Evolutionary conservation across 2,888 invertebrate species (phyloP), one percentile per base, ranked within the genome.

Genomic region (Panzeria rudis): DNA sequence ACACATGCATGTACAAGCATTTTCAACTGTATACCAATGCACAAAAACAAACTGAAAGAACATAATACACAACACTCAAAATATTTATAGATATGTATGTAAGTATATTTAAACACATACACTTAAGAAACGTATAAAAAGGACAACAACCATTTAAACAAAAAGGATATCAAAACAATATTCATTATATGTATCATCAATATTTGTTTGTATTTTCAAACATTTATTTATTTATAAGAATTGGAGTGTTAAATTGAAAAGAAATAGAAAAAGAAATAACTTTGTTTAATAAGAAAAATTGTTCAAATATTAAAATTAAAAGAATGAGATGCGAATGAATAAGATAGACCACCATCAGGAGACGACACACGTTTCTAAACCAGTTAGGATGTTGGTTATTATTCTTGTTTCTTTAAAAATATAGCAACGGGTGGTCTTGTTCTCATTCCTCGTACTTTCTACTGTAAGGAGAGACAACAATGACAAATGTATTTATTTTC

Each of bases 401-500:
- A n/a, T 35, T 75, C 25, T 20, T 75, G 25, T 75, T 59, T 69
- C 50, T 69, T 38, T n/a, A 38, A 64, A 50, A 86, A 86, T 87
- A 84, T 87, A 88, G 83, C 90, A 83, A 88, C 90, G 90, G 91
- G 91, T 87, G 91, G 91, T 91, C 91, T 88, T 79, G 73, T 85
- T 66, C 44, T 56, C 56, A 29, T 61, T 77, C 32, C 62, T 76
- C 11, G 20, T 87, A 68, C 59, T 86, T 87, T 78, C 66, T 13
- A 13, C 87, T 72, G 52, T 86, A 87, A 81, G 86, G 84, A 89
- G 87, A 89, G 59, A 68, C 69, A 38, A 44, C 47, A 90, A 91
- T 90, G 90, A 91, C 88, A 90, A 91, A 91, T 91, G 90, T 90
- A 88, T 90, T 89, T 89, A 87, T 88, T 89, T 89, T 88, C 44